Conservation (phyloP, 2,888 invertebrate genomes). For the Drosophila paramelanica region DNA sequence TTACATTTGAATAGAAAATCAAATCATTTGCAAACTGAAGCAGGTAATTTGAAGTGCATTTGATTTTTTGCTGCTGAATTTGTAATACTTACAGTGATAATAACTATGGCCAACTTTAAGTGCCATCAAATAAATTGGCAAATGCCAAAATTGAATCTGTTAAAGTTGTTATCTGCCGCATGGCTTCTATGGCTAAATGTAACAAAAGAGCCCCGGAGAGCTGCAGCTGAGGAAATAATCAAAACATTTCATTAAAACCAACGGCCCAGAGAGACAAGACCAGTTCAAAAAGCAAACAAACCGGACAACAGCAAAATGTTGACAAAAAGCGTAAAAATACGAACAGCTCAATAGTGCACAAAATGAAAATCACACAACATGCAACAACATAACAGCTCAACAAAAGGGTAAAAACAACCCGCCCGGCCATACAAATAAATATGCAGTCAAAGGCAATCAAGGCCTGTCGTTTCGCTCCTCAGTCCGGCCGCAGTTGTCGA, state of each 20-base stretch:
- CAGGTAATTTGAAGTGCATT: constrained; percentile 18
- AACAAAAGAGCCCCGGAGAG: constrained; percentile 5
- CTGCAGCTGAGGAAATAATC: constrained; percentile 43
- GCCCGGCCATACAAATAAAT: constrained; percentile 71
- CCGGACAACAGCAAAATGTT: constrained; percentile 64
- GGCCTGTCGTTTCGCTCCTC: constrained; percentile 47
- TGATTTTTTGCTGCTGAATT: constrained; percentile 1
- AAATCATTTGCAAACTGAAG: constrained; percentile 7
- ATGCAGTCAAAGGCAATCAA: constrained; percentile 80
- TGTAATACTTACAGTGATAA: not conserved
- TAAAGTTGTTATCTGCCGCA: constrained; percentile 16
- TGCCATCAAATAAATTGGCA: constrained; percentile 5
- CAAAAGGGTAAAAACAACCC: constrained; percentile 11
- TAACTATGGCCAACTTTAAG: constrained; percentile 1
- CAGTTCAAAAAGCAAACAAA: constrained; percentile 55
- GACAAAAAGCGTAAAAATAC: constrained; percentile 72
- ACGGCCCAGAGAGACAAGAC: constrained; percentile 18
- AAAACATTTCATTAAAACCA: constrained; percentile 74
- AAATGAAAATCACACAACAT: constrained; percentile 56
- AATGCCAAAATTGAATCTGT: constrained; percentile 3
- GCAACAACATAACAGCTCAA: constrained; percentile 39
- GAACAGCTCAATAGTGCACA: constrained; percentile 60
- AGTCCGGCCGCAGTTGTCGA: constrained; percentile 68
- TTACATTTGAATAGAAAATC: constrained; percentile 3
- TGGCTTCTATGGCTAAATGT: constrained; percentile 1